These are phyloP conservation scores for Dusona sp. DNA, from an alignment of 2,888 invertebrate species.

Conservation along the genomic window DNA sequence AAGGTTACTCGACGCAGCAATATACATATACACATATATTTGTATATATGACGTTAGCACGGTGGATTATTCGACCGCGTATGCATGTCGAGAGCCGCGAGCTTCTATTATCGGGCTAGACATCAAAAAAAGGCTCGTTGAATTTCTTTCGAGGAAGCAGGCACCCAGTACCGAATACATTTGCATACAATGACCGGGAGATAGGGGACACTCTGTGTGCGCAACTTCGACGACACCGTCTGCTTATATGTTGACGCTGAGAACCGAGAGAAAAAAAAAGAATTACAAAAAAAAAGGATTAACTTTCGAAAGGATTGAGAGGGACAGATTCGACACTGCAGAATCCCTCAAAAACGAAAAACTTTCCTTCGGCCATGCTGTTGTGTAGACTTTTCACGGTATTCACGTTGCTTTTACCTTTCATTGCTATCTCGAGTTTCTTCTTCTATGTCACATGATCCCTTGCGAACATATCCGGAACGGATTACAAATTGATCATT, in stretches of 20 bases:
- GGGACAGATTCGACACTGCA: conserved; percentile 39
- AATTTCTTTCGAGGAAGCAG: conserved; percentile 76
- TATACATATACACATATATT: conserved; percentile 52
- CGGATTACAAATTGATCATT: conserved; percentile 23
- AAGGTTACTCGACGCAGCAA: conserved; percentile 66
- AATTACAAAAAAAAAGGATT: conserved; percentile 31
- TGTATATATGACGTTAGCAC: conserved; percentile 49
- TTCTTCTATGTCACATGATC: not conserved
- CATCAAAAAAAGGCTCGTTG: conserved; percentile 82
- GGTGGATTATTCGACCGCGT: conserved; percentile 72
- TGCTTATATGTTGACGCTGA: conserved; percentile 59
- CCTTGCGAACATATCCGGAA: not conserved
- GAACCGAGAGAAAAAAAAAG: conserved; percentile 59
- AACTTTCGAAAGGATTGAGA: conserved; percentile 14
- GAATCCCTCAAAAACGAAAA: conserved; percentile 76
- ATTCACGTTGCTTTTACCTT: not conserved
- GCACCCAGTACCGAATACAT: conserved; percentile 78
- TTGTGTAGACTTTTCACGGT: conserved; percentile 1
- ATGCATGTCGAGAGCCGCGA: conserved; percentile 66
- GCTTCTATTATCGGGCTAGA: conserved; percentile 80
- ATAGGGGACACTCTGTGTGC: conserved; percentile 72
- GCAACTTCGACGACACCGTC: conserved; percentile 58
- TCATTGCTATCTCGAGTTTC: not conserved
- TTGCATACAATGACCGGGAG: conserved; percentile 83
- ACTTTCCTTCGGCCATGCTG: conserved; percentile 62